Conservation (phyloP, 1,140 invertebrate species). For the Drosophila elegans region DNA sequence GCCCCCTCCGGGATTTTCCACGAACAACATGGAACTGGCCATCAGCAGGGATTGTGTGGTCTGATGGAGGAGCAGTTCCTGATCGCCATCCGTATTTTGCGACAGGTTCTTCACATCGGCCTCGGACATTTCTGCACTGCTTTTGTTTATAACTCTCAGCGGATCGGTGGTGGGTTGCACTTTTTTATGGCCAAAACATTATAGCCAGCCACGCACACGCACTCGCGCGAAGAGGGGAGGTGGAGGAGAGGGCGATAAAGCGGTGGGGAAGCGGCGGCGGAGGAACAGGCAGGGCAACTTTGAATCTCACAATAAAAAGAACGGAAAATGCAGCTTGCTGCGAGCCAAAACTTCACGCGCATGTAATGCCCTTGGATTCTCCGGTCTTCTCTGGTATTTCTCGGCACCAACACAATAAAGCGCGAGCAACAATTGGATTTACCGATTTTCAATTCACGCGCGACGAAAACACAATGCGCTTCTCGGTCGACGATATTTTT, state of each 20-base stretch:
- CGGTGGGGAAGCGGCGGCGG: background rate
- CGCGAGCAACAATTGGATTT: conserved; percentile 38
- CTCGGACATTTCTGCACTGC: conserved; percentile 51
- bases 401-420: background rate
- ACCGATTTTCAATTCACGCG: conserved; percentile 47
- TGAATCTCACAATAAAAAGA: conserved; percentile 10
- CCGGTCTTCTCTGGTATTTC: background rate
- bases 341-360: conserved; percentile 24
- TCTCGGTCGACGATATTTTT: conserved; percentile 1
- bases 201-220: conserved; percentile 48
- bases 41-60: conserved; percentile 80
- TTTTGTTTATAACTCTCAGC: conserved; percentile 37
- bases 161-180: conserved; percentile 23
- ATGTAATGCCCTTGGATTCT: conserved; percentile 4
- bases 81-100: conserved; percentile 36
- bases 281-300: conserved; percentile 33
- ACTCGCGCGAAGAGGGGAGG: conserved; percentile 30
- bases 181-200: conserved; percentile 34
- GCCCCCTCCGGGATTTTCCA: conserved; percentile 15
- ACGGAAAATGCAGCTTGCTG: conserved; percentile 26
- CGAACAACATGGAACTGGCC: conserved; percentile 47
- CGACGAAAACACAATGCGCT: conserved; percentile 30
- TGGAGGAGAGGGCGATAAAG: conserved; percentile 12
- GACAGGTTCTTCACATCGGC: conserved; percentile 58
- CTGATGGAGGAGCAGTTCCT: conserved; percentile 73